Evolutionary conservation across 2,888 invertebrate genomes (phyloP).

Genomic region (Phlogophora meticulosa): DNA sequence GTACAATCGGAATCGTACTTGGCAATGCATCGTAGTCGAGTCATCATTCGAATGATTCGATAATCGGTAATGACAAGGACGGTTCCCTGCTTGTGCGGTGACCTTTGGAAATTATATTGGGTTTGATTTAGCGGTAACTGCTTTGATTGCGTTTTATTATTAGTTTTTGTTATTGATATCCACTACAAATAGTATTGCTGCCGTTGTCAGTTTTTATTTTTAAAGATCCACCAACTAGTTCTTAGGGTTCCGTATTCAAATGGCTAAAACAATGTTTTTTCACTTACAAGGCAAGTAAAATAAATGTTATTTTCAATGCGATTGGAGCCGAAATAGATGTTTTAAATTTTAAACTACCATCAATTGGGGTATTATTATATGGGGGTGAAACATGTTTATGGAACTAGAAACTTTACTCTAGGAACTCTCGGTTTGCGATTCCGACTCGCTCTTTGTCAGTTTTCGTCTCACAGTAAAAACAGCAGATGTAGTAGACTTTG

Average conservation of each 20-base stretch:
- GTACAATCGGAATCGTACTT: slow-evolving; percentile 74
- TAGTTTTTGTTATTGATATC: slow-evolving; percentile 61
- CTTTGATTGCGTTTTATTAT: slow-evolving; percentile 66
- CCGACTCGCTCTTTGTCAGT: too few relatives aligned
- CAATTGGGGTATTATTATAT: too few relatives aligned
- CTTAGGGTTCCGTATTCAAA: too few relatives aligned
- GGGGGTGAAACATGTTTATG: too few relatives aligned
- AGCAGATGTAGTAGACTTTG: background rate
- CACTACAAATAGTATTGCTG: slow-evolving; percentile 30
- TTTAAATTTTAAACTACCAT: too few relatives aligned
- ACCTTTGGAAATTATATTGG: slow-evolving; percentile 76
- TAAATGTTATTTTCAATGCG: too few relatives aligned
- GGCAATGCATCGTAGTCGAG: slow-evolving; percentile 71
- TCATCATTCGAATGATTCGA: slow-evolving; percentile 84
- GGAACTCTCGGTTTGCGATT: too few relatives aligned
- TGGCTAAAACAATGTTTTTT: too few relatives aligned
- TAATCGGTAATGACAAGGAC: slow-evolving; percentile 83
- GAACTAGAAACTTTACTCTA: too few relatives aligned
- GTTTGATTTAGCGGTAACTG: slow-evolving; percentile 64
- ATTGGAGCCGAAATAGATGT: too few relatives aligned
- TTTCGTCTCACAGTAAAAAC: too few relatives aligned
- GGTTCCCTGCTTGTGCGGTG: slow-evolving; percentile 76
- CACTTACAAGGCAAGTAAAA: too few relatives aligned
- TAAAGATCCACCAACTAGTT: slow-evolving; percentile 1
- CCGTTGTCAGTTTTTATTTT: slow-evolving; percentile 27